Evolutionary conservation across 1,140 invertebrate species (phyloP).

Genomic region (Oncopodura yosiiana): DNA sequence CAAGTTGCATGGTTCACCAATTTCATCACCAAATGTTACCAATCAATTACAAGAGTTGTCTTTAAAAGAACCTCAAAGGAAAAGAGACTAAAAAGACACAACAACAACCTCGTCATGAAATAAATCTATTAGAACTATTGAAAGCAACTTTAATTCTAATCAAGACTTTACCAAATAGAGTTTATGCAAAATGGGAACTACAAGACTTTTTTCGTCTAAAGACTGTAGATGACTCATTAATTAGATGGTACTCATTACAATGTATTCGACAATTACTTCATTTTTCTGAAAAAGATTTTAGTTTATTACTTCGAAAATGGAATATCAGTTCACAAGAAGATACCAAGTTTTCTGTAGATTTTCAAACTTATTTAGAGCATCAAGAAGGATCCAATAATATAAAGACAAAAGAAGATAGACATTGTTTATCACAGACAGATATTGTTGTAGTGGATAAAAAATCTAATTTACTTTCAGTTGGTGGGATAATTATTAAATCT

Average conservation of each 20-base stretch:
- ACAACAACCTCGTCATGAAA: not conserved
- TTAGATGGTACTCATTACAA: too few relatives aligned
- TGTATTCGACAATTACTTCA: too few relatives aligned
- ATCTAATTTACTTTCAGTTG: slow-evolving; percentile 1
- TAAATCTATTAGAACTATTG: slow-evolving; percentile 4
- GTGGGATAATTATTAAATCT: not conserved
- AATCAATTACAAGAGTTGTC: too few relatives aligned
- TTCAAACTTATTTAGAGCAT: slow-evolving; percentile 5
- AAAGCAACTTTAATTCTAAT: slow-evolving; percentile 17
- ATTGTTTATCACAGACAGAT: too few relatives aligned
- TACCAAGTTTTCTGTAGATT: not conserved
- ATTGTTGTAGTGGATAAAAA: too few relatives aligned
- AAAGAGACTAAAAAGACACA: not conserved
- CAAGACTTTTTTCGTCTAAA: slow-evolving; percentile 1
- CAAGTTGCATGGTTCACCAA: slow-evolving; percentile 9
- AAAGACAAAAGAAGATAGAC: too few relatives aligned
- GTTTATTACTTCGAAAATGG: too few relatives aligned
- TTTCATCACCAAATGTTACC: slow-evolving; percentile 1
- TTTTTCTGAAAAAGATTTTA: too few relatives aligned
- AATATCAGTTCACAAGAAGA: not conserved
- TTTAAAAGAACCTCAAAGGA: not conserved
- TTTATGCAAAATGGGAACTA: slow-evolving; percentile 10
- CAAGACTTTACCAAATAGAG: slow-evolving; percentile 7
- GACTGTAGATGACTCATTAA: too few relatives aligned
- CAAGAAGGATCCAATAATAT: too few relatives aligned